phyloP scores from a whole-genome alignment of 2,797 vertebrate species.

The Megaceryle alcyon region DNA sequence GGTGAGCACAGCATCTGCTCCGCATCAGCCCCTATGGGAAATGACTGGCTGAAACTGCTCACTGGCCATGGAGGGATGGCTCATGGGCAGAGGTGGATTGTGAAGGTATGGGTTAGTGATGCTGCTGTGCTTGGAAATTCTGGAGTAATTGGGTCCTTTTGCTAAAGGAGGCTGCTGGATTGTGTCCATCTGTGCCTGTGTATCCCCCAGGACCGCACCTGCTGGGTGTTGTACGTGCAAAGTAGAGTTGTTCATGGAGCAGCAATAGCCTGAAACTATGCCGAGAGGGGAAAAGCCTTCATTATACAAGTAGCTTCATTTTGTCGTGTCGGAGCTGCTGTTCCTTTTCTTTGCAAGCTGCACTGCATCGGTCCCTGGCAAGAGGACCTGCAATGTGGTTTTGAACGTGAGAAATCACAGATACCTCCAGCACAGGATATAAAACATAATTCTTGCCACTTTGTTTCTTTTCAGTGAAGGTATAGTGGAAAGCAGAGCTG shows the following conservation, averaged over 20 bases:
- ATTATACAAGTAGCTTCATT: neutral
- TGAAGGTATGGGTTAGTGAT: neutral
- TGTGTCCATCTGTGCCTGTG: neutral
- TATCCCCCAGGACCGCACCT: neutral
- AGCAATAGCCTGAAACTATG: neutral
- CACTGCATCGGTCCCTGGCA: accelerated
- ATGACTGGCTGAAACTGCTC: neutral
- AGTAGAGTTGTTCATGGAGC: neutral
- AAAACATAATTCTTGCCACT: neutral
- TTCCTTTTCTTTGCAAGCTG: neutral
- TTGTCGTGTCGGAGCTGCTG: neutral
- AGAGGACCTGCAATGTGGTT: neutral
- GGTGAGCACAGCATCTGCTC: neutral
- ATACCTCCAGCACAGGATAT: neutral
- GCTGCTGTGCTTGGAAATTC: neutral
- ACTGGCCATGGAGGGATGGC: accelerated
- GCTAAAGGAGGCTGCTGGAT: neutral
- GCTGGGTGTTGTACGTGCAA: neutral
- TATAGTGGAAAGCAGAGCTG: neutral
- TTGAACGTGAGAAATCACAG: neutral
- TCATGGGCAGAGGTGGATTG: neutral
- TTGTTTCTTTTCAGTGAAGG: neutral
- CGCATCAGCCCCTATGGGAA: accelerated
- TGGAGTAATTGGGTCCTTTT: neutral
- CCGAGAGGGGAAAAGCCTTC: neutral